Base-by-base conservation (phyloP, 1,140 invertebrate genomes). In the Drosophila repletoides region DNA sequence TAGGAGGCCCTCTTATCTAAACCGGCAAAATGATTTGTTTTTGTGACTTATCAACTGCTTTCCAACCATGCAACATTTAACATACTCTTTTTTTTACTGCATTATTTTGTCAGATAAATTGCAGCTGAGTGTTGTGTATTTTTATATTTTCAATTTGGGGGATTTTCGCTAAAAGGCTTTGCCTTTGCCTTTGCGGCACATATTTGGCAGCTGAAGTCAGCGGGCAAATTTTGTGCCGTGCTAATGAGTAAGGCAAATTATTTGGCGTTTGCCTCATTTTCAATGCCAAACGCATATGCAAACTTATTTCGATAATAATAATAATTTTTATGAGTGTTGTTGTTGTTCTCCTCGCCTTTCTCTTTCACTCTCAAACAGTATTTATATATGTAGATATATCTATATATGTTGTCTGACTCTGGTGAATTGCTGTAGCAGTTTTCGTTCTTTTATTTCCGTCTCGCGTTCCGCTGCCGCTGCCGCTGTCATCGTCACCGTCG, bases 361-460 rank as follows among this genome's bases (percentile, higher is more conserved):
- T 26, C 24, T 71, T 40, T 31, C 28, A 19, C 53, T 33, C 17
- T 48, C 9, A 22, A 6, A 19, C 21, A 5, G 5, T 14, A 17
- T 24, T 3, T 31, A 10, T n/a, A 6, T 12, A 19, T 33, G 4
- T 31, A 14, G 26, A 21, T 19, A 14, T 56, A 22, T 59, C 41
- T 14, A 31, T 38, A 2, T 12, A 0, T 26, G 5, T 48, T n/a
- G 26, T 64, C 21, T 21, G 5, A 14, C 46, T 72, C 79, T 74
- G 77, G 68, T 83, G 77, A 83, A 26, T 74, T 65, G 56, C 52
- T 46, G 36, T 53, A 53, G 63, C 72, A 80, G 72, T 55, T 65
- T 63, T 67, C 68, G 66, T 84, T 84, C 80, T 84, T 86, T 86
- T 86, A 86, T 84, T 84, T 72, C 72, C 80, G 80, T 76, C 51